Evolutionary conservation across 2,113 vertebrate genomes (phyloP).

Genomic region (Archocentrus centrarchus): DNA sequence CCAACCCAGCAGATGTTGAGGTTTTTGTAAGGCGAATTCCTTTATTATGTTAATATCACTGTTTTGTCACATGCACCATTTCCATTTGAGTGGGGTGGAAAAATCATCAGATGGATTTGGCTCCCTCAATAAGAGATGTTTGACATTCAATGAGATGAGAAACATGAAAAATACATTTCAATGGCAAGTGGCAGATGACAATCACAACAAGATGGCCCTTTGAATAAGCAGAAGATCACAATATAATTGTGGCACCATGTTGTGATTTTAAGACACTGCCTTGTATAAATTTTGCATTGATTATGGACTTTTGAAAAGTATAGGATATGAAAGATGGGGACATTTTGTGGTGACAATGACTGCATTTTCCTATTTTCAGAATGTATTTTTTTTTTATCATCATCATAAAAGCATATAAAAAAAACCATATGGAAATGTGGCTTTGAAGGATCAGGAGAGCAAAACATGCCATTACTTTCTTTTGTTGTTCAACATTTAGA

Average conservation of each 20-base stretch:
- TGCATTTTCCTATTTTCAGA: constrained; percentile 1
- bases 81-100: constrained; percentile 78
- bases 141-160: constrained; percentile 80
- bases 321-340: constrained; percentile 36
- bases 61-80: constrained; percentile 78
- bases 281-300: constrained; percentile 67
- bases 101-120: constrained; percentile 80
- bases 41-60: constrained; percentile 82
- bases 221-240: constrained; percentile 71
- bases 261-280: constrained; percentile 64
- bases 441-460: constrained; percentile 34
- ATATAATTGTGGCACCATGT: constrained; percentile 60
- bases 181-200: constrained; percentile 79
- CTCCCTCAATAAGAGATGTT: constrained; percentile 76
- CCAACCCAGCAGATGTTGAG: constrained; percentile 80
- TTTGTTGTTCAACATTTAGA: constrained; percentile 25
- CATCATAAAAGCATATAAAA: constrained; percentile 41
- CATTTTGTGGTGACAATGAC: constrained; percentile 28
- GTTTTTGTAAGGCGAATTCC: constrained; percentile 80
- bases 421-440: constrained; percentile 36
- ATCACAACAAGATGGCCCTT: constrained; percentile 71
- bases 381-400: neutral
- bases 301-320: constrained; percentile 64
- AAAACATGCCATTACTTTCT: neutral
- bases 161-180: constrained; percentile 74